Evolutionary conservation across 2,797 vertebrate species (phyloP).

Genomic region (Sandelia bainsii): DNA sequence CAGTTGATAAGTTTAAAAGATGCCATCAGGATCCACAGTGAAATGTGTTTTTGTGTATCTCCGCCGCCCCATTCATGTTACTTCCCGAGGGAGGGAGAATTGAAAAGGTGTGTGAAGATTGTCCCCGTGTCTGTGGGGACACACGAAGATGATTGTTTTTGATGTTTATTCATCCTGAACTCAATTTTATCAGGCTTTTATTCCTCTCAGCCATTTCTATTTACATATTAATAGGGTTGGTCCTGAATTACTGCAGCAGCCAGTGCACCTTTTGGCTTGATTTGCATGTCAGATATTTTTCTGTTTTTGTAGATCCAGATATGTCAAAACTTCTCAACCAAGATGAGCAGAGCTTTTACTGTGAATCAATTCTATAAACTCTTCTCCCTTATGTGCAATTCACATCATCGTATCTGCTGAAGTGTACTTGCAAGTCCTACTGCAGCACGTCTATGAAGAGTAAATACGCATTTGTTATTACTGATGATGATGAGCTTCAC

Average conservation of each 20-base stretch:
- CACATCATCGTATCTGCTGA: background rate
- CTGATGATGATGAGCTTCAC: conserved; percentile 1
- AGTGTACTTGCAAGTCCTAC: background rate
- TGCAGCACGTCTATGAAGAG: background rate
- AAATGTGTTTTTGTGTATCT: conserved; percentile 19
- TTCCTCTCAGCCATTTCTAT: background rate
- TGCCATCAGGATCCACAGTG: conserved; percentile 19
- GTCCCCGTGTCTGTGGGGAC: conserved; percentile 23
- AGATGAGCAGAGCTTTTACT: background rate
- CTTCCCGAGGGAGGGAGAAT: conserved; percentile 8
- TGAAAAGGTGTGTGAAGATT: conserved; percentile 8
- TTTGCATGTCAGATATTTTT: conserved; percentile 29
- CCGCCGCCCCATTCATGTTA: background rate
- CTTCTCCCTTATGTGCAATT: background rate
- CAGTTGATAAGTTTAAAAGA: conserved; percentile 2
- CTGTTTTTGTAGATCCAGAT: background rate
- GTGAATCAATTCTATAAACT: background rate
- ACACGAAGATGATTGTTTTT: conserved; percentile 29
- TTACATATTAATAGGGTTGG: conserved; percentile 5
- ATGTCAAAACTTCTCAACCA: background rate
- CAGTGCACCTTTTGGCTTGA: background rate
- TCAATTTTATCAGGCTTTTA: background rate
- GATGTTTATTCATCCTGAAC: conserved; percentile 1
- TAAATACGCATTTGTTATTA: conserved; percentile 1
- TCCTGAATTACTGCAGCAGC: conserved; percentile 1